Percentiles rank a stretch among this genome's conserved stretches.
Conservation (phyloP, 2,888 invertebrate species). For the Lysandra coridon region DNA sequence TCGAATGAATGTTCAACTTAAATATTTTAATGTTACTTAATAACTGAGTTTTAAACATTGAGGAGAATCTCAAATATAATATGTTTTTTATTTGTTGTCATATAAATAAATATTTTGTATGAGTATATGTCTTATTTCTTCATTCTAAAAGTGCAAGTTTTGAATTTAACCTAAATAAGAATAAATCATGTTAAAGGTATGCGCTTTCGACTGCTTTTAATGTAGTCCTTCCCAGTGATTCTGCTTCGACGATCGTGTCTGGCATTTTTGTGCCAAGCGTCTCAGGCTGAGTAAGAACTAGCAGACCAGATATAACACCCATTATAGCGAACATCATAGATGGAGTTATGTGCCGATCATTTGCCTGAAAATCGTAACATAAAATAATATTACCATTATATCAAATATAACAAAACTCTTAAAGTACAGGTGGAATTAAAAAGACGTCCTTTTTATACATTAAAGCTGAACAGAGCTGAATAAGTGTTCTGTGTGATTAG, state of each 20-base stretch:
- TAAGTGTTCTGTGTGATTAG: too few relatives aligned
- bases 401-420: too few relatives aligned
- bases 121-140: not conserved
- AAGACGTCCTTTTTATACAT: too few relatives aligned
- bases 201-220: not conserved
- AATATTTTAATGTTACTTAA: too few relatives aligned
- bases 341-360: constrained; percentile 69
- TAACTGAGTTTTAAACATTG: not conserved
- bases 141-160: not conserved
- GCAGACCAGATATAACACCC: constrained; percentile 67
- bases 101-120: constrained; percentile 5
- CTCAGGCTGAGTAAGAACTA: constrained; percentile 81
- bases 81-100: not conserved
- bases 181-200: not conserved
- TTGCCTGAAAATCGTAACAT: constrained; percentile 48
- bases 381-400: not conserved
- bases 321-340: constrained; percentile 78
- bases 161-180: not conserved
- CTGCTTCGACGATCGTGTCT: constrained; percentile 81
- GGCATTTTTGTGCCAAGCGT: constrained; percentile 81
- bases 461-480: too few relatives aligned
- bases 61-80: not conserved
- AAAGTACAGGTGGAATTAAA: too few relatives aligned
- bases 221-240: constrained; percentile 53
- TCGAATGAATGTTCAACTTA: not conserved